A percentile compares a stretch with the other conserved stretches of the same genome.
Evolutionary conservation across 2,113 vertebrate species (phyloP).

Genomic region (Brevimyrus niger): DNA sequence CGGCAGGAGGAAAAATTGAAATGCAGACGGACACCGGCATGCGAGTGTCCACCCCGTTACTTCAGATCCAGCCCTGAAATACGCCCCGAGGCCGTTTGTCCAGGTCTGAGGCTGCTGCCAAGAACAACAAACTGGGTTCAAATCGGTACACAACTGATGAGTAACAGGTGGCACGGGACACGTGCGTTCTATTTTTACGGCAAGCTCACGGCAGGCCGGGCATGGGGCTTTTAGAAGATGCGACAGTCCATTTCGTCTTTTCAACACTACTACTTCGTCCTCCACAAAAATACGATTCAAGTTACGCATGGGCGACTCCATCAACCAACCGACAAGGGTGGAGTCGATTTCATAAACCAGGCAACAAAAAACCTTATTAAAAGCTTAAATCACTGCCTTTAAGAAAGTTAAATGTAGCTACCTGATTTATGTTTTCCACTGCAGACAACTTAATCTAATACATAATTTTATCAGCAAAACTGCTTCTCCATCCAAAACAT

Average conservation of each 20-base stretch:
- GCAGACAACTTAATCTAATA: neutral
- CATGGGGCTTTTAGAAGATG: neutral
- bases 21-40: neutral
- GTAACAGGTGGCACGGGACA: neutral
- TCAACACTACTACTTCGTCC: neutral
- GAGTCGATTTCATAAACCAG: neutral
- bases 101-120: conserved; percentile 3
- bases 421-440: neutral
- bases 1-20: neutral
- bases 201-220: neutral
- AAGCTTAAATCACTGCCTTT: neutral
- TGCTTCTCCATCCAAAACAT: neutral
- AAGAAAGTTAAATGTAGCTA: neutral
- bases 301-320: neutral
- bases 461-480: neutral
- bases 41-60: neutral
- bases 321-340: neutral
- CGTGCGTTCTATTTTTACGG: neutral
- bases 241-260: neutral
- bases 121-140: neutral
- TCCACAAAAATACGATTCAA: neutral
- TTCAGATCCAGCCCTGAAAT: neutral
- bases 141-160: conserved; percentile 14
- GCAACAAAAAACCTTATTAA: neutral
- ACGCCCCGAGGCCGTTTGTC: neutral